These are phyloP conservation scores for Drosophila ironensis DNA, from an alignment of 1,140 invertebrate genomes.

Conservation along the genomic window DNA sequence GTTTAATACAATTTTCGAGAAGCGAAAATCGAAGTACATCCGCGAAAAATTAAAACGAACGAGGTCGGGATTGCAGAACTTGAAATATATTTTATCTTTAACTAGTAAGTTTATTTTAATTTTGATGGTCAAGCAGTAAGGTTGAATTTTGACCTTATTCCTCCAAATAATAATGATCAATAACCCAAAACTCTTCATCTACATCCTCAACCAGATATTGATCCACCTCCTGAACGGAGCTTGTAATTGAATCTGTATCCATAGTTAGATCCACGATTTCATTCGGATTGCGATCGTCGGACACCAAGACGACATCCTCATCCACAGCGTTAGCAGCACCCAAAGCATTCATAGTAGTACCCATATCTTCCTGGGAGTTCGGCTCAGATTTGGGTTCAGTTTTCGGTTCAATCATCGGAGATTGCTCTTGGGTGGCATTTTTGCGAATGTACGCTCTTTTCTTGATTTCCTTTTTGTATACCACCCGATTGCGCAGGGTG, in stretches of 20 bases:
- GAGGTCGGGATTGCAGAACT: constrained; percentile 3
- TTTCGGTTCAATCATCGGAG: not conserved
- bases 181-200: too few species aligned
- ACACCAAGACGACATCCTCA: not conserved
- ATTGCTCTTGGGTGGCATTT: not conserved
- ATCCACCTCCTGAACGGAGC: not conserved
- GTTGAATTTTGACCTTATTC: too few species aligned
- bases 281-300: not conserved
- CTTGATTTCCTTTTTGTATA: not conserved
- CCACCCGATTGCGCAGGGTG: not conserved
- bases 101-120: too few species aligned
- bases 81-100: too few species aligned
- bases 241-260: too few species aligned
- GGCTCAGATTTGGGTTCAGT: too few species aligned
- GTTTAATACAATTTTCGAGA: constrained; percentile 62
- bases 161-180: too few species aligned
- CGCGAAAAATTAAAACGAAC: constrained; percentile 18
- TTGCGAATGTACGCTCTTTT: too few species aligned
- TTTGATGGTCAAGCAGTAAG: too few species aligned
- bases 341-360: too few species aligned
- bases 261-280: not conserved
- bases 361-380: too few species aligned
- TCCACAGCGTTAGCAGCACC: not conserved
- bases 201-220: too few species aligned
- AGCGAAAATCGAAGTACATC: constrained; percentile 60